Conservation (phyloP, 1,140 invertebrate genomes). For the Halesus radiatus region DNA sequence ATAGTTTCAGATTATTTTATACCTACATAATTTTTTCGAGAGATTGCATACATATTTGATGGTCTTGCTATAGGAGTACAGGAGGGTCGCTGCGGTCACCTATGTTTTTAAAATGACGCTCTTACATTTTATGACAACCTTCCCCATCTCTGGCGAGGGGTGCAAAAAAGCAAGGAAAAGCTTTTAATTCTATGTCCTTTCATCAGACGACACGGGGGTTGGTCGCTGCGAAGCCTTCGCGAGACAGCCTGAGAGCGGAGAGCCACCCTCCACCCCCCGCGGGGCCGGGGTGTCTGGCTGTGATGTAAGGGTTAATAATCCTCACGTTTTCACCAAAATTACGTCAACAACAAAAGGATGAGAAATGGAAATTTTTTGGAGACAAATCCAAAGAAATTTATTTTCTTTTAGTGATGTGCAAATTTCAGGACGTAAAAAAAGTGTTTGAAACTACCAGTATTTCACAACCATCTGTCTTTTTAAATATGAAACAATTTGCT, state of each 20-base stretch:
- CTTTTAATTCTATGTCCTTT: conserved; percentile 56
- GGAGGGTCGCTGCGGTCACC: too few species aligned
- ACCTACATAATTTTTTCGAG: too few species aligned
- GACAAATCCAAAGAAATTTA: too few species aligned
- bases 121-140: conserved; percentile 53
- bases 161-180: conserved; percentile 58
- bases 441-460: too few species aligned
- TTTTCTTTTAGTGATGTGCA: not conserved
- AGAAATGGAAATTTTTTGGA: not conserved
- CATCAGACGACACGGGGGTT: conserved; percentile 5
- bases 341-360: not conserved
- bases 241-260: not conserved
- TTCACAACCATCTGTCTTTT: too few species aligned
- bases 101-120: conserved; percentile 17
- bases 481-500: too few species aligned
- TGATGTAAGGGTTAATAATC: conserved; percentile 7
- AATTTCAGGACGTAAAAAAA: not conserved
- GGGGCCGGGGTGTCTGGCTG: conserved; percentile 17
- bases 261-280: not conserved
- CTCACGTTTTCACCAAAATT: not conserved
- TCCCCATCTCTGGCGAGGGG: conserved; percentile 6
- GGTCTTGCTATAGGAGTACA: too few species aligned
- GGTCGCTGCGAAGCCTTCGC: conserved; percentile 3
- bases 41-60: too few species aligned
- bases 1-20: too few species aligned